These are phyloP conservation scores for Physocephala rufipes DNA, from an alignment of 2,888 invertebrate species.

Conservation along the genomic window DNA sequence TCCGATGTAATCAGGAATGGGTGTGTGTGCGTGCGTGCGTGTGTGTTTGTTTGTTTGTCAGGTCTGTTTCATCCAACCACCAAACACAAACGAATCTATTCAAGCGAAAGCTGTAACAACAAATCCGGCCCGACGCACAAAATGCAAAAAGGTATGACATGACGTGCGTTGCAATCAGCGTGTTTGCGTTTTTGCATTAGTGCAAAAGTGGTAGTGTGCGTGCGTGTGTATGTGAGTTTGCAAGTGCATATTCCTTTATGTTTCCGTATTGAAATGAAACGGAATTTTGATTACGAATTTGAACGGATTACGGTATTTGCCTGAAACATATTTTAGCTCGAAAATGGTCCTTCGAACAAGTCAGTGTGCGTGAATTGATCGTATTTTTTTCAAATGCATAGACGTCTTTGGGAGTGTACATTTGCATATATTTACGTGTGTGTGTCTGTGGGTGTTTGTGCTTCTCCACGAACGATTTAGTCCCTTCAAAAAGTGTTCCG, in stretches of 20 bases:
- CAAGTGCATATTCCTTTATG: conserved; percentile 25
- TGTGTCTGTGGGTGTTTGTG: no score
- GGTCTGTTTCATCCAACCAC: conserved; percentile 64
- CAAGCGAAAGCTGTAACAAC: conserved; percentile 56
- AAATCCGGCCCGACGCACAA: conserved; percentile 4
- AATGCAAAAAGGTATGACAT: neutral
- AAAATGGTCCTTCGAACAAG: neutral
- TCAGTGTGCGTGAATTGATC: conserved; percentile 35
- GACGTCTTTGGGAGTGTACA: conserved; percentile 25
- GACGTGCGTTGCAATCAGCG: conserved; percentile 9
- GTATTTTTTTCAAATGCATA: conserved; percentile 13
- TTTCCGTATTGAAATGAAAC: conserved; percentile 58
- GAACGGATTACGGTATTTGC: conserved; percentile 60
- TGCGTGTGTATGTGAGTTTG: conserved; percentile 9
- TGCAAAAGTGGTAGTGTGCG: no score
- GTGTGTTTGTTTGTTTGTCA: no score
- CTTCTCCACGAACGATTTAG: no score
- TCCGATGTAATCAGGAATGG: conserved; percentile 9
- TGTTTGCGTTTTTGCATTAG: neutral
- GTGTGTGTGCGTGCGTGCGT: conserved; percentile 1
- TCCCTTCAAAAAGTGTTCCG: no score
- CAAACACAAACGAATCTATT: conserved; percentile 64
- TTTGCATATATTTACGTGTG: neutral
- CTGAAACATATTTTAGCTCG: conserved; percentile 48
- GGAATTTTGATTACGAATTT: conserved; percentile 61